Conservation (phyloP, 2,113 vertebrate genomes). For the Gadus chalcogrammus region DNA sequence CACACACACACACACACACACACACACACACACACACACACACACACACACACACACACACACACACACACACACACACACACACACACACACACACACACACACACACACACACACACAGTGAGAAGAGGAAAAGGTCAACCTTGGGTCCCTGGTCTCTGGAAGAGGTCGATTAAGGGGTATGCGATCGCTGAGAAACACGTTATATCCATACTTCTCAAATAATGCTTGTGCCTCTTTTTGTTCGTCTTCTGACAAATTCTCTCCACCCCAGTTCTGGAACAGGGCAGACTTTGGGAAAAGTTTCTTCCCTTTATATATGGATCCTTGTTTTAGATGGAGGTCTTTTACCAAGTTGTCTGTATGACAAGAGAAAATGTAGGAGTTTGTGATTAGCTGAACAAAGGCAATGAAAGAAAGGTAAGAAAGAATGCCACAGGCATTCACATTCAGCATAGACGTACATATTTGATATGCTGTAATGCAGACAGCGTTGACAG, state of each 20-base stretch:
- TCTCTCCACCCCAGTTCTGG: conserved; percentile 49
- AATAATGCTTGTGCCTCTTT: conserved; percentile 57
- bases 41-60: no score
- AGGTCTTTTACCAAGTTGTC: conserved; percentile 17
- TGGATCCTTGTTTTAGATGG: conserved; percentile 39
- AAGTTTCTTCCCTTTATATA: conserved; percentile 45
- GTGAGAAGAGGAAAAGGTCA: background rate
- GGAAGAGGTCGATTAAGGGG: conserved; percentile 60
- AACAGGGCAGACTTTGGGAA: conserved; percentile 60
- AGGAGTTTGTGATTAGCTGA: no score
- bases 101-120: no score
- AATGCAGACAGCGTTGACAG: no score
- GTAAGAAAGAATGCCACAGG: no score
- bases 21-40: no score
- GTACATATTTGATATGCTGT: no score
- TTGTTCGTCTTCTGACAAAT: conserved; percentile 64
- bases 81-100: no score
- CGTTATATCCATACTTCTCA: conserved; percentile 66
- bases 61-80: no score
- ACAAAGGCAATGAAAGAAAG: no score
- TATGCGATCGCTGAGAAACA: conserved; percentile 65
- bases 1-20: no score
- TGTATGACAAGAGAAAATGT: background rate
- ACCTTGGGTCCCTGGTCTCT: conserved; percentile 62
- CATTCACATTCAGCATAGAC: no score